Base-by-base conservation (phyloP, 1,140 invertebrate species). In the Battus philenor region DNA sequence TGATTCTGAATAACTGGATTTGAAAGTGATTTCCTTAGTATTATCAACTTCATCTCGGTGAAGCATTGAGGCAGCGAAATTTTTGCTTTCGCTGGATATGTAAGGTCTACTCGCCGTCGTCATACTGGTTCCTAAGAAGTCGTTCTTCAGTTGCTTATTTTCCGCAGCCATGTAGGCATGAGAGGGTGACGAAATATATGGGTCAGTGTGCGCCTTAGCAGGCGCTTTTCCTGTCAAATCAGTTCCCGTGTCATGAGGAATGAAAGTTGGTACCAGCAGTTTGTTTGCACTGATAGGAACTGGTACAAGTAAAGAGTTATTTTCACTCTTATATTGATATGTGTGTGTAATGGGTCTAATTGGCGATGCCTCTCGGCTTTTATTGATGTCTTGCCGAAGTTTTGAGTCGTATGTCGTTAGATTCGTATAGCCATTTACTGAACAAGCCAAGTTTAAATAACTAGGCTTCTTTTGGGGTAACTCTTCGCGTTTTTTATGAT, bases 341-440 rank as follows among this genome's bases (percentile, higher is more conserved):
- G 67, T 81, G 18, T 85, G 78, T 8, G 81, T 85, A 22, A 85
- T 85, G 1, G 83, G 90, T 60, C 87, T 88, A 61, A 88, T 92
- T 47, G 90, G 92, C 49, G 89, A 92, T 47, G 88, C 91, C 81
- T 90, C 92, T 52, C 87, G 86, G 59, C 90, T 91, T 59, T 88
- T 88, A 30, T 90, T 89, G 18, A 91, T 87, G 29, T 91, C 91
- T 72, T 93, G 91, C 20, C 93, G 86, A 12, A 93, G 77, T 66
- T 93, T 92, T 0, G 92, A 93, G 67, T 94, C 92, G 88, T 96
- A 96, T 46, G 93, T 93, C 6, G 91, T 94, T 31, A 93, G 89
- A 59, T 93, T 93, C 0, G 93, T 93, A 72, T 97, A 97, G 5
- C 95, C 95, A 83, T 93, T 96, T 15, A 97, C 94, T 9, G 94